Evolutionary conservation across 2,113 vertebrate species (phyloP), one percentile per base, ranked within the genome.

Genomic region (Felis chaus): DNA sequence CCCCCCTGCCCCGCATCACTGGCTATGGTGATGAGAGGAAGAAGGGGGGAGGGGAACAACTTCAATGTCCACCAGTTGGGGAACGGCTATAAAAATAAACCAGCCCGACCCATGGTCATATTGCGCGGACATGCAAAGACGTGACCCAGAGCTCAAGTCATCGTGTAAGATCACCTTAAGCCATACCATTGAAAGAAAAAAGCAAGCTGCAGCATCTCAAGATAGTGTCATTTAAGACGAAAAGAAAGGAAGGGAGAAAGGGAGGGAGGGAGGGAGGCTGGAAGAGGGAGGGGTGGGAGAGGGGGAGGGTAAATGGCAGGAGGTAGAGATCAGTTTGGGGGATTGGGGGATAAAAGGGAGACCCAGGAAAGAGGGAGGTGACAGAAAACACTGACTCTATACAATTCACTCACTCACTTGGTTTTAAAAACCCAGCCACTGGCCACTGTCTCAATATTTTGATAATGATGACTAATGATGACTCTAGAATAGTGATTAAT

Each of bases 381-480:
- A 15, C 31, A 14, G 48, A 76, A 78, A 71, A 82, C 61, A 50
- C 12, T 55, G 27, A 55, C 14, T 3, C 4, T 41, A 9, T 66
- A 16, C 71, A 31, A 80, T 92, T 81, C 29, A 85, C 45, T 95
- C 86, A n/a, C 11, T 53, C 18, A 6, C 33, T 79, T 68, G 88
- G 90, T 63, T 94, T 89, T 68, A n/a, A 86, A 95, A 96, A 15
- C 83, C 50, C 94, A 79, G 94, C 89, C 94, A 74, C 93, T 89
- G 91, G 45, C 94, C 96, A 96, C 90, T 65, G 94, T 87, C 94
- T 74, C 81, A 87, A 39, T 93, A 96, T 83, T 91, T 93, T 94
- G 97, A 94, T 94, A 96, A 97, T 78, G 82, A 97, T 94, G 95
- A 97, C 81, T 84, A 76, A 95, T 95, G 96, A 96, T 83, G 86